phyloP scores from a whole-genome alignment of 2,797 vertebrate genomes.

The Lagocephalus sceleratus region DNA sequence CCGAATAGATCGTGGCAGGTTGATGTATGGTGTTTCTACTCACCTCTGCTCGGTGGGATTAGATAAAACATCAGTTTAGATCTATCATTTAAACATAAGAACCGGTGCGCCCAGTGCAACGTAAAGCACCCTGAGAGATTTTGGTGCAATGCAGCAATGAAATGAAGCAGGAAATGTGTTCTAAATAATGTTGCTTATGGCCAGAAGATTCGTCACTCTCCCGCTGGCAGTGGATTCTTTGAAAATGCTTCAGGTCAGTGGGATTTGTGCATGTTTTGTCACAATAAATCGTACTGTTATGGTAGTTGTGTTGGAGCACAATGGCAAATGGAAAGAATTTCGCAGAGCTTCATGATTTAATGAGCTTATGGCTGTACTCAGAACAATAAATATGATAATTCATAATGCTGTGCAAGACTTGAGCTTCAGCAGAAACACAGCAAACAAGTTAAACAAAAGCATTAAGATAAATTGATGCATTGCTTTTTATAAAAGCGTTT shows the following conservation, averaged over 20 bases:
- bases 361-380: too few species aligned
- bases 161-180: constrained; percentile 41
- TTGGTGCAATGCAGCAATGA: constrained; percentile 73
- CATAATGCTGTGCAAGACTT: too few species aligned
- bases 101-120: constrained; percentile 9
- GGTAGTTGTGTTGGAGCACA: neutral
- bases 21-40: constrained; percentile 66
- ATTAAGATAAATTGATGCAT: too few species aligned
- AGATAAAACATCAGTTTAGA: constrained; percentile 63
- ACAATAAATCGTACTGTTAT: neutral
- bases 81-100: constrained; percentile 42
- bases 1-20: constrained; percentile 48
- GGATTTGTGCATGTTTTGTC: neutral
- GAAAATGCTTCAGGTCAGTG: neutral
- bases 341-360: neutral
- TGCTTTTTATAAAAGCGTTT: too few species aligned
- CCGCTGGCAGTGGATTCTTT: constrained; percentile 15
- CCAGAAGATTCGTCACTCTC: constrained; percentile 29
- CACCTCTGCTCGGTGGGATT: constrained; percentile 58
- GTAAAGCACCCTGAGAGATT: constrained; percentile 37
- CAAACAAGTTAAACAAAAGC: too few species aligned
- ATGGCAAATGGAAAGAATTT: neutral
- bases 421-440: too few species aligned
- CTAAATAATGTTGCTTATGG: constrained; percentile 49
- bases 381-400: too few species aligned